phyloP scores from a whole-genome alignment of 2,113 vertebrate genomes.

The Bucco capensis region DNA sequence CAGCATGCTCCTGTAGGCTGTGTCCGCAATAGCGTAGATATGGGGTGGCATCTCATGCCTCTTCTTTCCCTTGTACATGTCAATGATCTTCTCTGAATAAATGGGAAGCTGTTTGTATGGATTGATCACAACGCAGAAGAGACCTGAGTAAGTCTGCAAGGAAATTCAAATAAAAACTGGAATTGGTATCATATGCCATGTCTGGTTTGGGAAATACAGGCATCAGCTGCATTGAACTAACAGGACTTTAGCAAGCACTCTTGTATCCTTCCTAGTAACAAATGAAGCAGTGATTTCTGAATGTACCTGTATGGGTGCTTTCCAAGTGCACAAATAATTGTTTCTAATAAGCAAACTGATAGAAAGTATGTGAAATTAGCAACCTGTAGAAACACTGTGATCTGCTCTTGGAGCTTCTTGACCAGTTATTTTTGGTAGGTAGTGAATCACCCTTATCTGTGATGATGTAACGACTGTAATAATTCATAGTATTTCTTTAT shows the following conservation, averaged over 20 bases:
- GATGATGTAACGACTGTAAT: background rate
- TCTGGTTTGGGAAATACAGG: background rate
- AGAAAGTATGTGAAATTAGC: background rate
- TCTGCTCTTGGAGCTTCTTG: background rate
- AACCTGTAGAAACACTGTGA: background rate
- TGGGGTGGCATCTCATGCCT: slow-evolving; percentile 94
- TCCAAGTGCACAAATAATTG: background rate
- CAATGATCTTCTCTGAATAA: slow-evolving; percentile 95
- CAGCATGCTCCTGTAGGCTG: slow-evolving; percentile 97
- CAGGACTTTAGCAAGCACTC: background rate
- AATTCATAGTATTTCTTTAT: background rate
- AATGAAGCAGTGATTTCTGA: background rate
- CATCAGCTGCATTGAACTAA: background rate
- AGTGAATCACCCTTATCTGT: background rate
- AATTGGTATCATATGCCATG: fast-evolving
- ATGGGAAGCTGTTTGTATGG: slow-evolving; percentile 96
- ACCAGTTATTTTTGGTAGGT: background rate
- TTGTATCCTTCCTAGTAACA: background rate
- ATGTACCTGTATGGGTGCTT: background rate
- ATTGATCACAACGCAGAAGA: slow-evolving; percentile 96
- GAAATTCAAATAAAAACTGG: background rate
- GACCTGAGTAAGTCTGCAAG: slow-evolving; percentile 91
- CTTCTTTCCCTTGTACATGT: slow-evolving; percentile 99
- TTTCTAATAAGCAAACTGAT: background rate
- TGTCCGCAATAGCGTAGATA: slow-evolving; percentile 93